phyloP scores from a whole-genome alignment of 53 echinoderm and acorn worm species.

The Apostichopus leukothele region DNA sequence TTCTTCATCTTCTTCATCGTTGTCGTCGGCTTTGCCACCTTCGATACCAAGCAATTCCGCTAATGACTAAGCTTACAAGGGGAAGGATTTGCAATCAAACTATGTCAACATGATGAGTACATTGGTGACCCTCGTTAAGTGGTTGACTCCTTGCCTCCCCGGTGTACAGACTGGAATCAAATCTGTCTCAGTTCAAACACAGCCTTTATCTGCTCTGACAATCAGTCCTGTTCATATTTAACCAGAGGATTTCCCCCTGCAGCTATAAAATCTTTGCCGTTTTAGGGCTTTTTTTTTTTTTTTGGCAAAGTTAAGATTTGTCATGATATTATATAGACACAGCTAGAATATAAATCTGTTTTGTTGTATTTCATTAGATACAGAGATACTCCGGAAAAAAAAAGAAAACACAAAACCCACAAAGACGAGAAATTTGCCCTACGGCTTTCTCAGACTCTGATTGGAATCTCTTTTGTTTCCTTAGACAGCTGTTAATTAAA shows the following conservation, averaged over 20 bases:
- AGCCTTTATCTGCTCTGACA: slow-evolving; percentile 4
- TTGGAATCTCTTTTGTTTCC: no score
- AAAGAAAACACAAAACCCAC: no score
- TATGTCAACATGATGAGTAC: slow-evolving; percentile 4
- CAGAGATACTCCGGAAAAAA: no score
- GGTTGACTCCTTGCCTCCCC: background rate
- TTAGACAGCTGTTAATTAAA: no score
- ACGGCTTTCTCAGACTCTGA: no score
- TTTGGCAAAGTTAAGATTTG: background rate
- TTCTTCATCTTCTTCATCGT: no score
- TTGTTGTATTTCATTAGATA: no score
- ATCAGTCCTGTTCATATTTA: slow-evolving; percentile 22
- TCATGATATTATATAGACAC: background rate
- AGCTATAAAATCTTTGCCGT: background rate
- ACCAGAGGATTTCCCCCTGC: slow-evolving; percentile 11
- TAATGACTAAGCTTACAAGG: background rate
- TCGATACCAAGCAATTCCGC: background rate
- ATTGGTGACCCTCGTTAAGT: slow-evolving; percentile 1
- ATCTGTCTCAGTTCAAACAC: slow-evolving; percentile 4
- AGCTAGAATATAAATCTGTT: no score
- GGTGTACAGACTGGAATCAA: background rate
- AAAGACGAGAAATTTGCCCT: no score
- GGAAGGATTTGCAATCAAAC: background rate
- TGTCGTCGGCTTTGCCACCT: background rate
- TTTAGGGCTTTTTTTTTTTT: background rate